Base-by-base conservation (phyloP, 2,888 invertebrate species). In the Taphrorychus bicolor region DNA sequence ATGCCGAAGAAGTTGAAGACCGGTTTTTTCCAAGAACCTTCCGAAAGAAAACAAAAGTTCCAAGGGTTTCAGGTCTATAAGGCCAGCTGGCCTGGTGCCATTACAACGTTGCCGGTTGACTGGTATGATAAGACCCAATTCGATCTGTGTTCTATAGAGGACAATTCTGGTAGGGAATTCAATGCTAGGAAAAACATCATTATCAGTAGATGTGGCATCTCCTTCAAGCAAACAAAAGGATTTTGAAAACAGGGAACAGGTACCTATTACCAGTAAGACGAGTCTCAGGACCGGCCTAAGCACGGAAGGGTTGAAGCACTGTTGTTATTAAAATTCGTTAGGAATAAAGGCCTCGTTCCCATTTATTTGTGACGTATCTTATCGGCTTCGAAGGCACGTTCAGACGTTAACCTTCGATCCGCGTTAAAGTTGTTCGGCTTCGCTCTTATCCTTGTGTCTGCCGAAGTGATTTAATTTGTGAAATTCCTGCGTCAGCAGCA, bases 41-140 rank as follows among this genome's bases (percentile, higher is more conserved):
- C 24, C n/a, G 45, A 65, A 69, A 66, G 65, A 69, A 69, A 57
- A 57, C 63, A 64, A 69, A 69, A 69, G 63, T 41, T 61, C 65
- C 69, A 69, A 69, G 69, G 69, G 69, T 61, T 69, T 69, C 69
- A 65, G 62, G 69, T 65, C 69, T 61, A 65, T 59, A 66, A 69
- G 69, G 69, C 58, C 69, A 66, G 66, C 69, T 66, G 69, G 69
- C 64, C 21, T 54, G 48, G 51, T 59, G 24, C 16, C 16, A 22
- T 21, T 45, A 32, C 69, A 22, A 48, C 48, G 69, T 66, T 69
- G 69, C 62, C 69, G 40, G 16, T 32, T 32, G 1, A 32, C 9
- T 32, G 7, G 2, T 32, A 32, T 11, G 9, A 3, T 3, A 32
- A 48, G 40, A 21, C 19, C 19, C 17, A 49, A 42, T 62, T 62